Evolutionary conservation across 2,888 invertebrate species (phyloP), one percentile per base, ranked within the genome.

Genomic region (Epinotia ramella): DNA sequence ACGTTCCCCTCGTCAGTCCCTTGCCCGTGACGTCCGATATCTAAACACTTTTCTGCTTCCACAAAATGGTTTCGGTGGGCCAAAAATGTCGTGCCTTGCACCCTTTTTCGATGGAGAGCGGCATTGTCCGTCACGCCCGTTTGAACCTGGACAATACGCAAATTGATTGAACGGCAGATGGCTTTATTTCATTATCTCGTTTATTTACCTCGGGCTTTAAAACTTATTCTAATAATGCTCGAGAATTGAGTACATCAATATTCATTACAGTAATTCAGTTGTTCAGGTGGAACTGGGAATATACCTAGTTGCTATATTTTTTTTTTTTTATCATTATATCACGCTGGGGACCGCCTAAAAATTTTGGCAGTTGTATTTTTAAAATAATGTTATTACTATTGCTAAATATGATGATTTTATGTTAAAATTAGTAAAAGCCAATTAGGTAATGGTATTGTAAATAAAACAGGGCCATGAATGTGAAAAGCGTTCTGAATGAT

Each of bases 141-240:
- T 72, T 71, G 66, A 66, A 46, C 66, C 57, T 24, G 66, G 56
- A 67, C 71, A 72, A 66, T 53, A 57, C 62, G 66, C 76, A 67
- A 76, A 67, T 76, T 72, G 76, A 76, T 76, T 20, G 75, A 75
- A 60, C 69, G 75, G 66, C 75, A 71, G 70, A 75, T 75, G 75
- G 65, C 66, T 75, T 60, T 60, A 75, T 75, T 70, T 71, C 66
- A 70, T 70, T 62, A 70, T 49, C 13, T 20, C 28, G 59, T 46
- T 60, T 60, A 60, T 20, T 68, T 59, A 3, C 6, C 24, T 24
- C 16, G 56, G 20, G 40, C 1, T 57, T 60, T 18, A 20, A 20
- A 67, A 24, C 11, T 20, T 46, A 44, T 24, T 59, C 16, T 13
- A 68, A 44, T 59, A 59, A 20, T 40, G 11, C 44, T 66, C 20